Evolutionary conservation across 2,113 vertebrate species (phyloP).

Genomic region (Notarius lentiginosus): DNA sequence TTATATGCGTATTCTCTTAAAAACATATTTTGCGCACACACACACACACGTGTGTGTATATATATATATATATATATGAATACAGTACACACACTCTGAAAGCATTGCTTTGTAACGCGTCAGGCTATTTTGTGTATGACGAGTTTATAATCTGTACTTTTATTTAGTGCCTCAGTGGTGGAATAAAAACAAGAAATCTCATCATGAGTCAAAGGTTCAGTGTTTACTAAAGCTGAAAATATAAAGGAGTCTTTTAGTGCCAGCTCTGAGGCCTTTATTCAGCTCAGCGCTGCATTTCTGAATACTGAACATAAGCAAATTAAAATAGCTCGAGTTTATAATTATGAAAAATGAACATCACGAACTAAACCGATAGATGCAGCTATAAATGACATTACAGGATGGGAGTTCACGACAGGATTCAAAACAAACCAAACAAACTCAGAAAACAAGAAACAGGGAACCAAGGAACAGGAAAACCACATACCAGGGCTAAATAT

Average conservation of each 20-base stretch:
- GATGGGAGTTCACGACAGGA: constrained; percentile 3
- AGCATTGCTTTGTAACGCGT: not conserved
- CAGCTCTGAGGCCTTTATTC: not conserved
- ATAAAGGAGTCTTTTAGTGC: not conserved
- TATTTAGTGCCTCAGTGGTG: not conserved
- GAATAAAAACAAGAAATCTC: not conserved
- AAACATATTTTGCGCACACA: not conserved
- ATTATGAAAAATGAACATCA: not conserved
- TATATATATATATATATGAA: too few species aligned
- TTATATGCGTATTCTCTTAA: not conserved
- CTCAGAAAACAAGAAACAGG: not conserved
- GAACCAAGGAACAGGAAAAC: constrained; percentile 1
- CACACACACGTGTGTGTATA: not conserved
- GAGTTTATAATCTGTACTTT: not conserved
- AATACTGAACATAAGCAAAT: not conserved
- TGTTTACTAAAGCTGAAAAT: not conserved
- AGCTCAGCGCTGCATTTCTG: not conserved
- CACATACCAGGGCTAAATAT: not conserved
- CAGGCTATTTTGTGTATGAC: not conserved
- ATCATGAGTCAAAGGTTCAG: not conserved
- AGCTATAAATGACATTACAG: not conserved
- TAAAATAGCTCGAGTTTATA: not conserved
- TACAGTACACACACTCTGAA: not conserved
- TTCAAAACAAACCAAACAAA: not conserved
- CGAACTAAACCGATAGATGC: not conserved